These are phyloP conservation scores for Mungos mungo DNA, from an alignment of 2,113 vertebrate species.

Conservation along the genomic window DNA sequence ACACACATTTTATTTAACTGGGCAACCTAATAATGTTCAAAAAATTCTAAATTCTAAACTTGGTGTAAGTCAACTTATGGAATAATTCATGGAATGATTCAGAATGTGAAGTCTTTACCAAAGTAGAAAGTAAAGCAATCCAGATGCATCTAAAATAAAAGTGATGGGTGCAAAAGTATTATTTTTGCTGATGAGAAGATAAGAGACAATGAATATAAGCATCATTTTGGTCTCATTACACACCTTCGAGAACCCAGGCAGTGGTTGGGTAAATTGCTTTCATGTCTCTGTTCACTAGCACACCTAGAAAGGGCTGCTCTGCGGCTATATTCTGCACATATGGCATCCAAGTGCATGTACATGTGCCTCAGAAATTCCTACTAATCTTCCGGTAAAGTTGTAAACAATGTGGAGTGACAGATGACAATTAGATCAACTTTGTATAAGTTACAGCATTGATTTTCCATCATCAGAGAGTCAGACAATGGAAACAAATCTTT, in stretches of 20 bases:
- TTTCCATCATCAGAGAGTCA: neutral
- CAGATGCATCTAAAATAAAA: neutral
- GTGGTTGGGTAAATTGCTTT: neutral
- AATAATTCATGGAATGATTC: neutral
- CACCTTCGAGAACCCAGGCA: neutral
- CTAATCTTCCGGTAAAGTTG: neutral
- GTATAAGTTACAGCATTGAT: neutral
- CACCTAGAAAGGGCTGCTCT: neutral
- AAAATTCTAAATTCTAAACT: neutral
- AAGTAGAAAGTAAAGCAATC: neutral
- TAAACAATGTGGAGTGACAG: neutral
- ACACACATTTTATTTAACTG: neutral
- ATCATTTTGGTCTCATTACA: neutral
- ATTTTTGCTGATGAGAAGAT: neutral
- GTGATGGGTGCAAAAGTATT: neutral
- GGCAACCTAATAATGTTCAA: neutral
- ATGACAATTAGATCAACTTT: neutral
- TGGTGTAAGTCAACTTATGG: neutral
- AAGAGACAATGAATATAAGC: neutral
- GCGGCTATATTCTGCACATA: neutral
- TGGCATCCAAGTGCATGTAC: neutral
- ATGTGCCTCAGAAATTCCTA: neutral
- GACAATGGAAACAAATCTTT: neutral
- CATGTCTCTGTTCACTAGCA: neutral
- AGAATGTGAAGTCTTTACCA: neutral